These are phyloP conservation scores for Leptocoma aspasia DNA, from an alignment of 2,113 vertebrate genomes.

Conservation along the genomic window DNA sequence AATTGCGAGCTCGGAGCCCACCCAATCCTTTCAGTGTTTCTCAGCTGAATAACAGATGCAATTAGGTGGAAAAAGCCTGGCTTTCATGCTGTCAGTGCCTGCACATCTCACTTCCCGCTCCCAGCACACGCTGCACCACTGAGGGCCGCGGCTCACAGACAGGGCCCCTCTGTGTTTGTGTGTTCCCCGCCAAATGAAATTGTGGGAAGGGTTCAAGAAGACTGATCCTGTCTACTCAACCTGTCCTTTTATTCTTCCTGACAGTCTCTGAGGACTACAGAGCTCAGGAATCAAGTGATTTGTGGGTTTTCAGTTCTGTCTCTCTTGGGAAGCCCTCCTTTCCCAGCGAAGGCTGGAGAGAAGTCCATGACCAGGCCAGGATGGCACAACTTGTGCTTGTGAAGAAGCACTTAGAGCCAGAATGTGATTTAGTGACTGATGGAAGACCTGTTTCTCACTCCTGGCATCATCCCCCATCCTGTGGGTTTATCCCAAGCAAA, in stretches of 20 bases:
- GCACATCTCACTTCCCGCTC: conserved; percentile 12
- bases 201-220: background rate
- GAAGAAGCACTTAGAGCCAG: background rate
- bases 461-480: background rate
- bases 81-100: conserved; percentile 8
- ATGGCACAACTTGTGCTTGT: background rate
- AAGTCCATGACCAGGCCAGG: too few species aligned
- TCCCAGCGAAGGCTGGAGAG: background rate
- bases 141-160: fast-evolving
- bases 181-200: background rate
- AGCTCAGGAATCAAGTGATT: background rate
- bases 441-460: background rate
- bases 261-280: too few species aligned
- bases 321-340: background rate
- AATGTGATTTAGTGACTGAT: background rate
- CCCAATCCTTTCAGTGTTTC: background rate
- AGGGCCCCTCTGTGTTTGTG: background rate
- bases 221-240: background rate
- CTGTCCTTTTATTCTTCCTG: background rate
- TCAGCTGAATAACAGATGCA: conserved; percentile 37
- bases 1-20: background rate
- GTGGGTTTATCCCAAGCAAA: background rate
- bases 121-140: background rate
- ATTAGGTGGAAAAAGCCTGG: conserved; percentile 36
- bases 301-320: background rate